Conservation (phyloP, 2,113 vertebrate species). For the Dicaeum eximium region DNA sequence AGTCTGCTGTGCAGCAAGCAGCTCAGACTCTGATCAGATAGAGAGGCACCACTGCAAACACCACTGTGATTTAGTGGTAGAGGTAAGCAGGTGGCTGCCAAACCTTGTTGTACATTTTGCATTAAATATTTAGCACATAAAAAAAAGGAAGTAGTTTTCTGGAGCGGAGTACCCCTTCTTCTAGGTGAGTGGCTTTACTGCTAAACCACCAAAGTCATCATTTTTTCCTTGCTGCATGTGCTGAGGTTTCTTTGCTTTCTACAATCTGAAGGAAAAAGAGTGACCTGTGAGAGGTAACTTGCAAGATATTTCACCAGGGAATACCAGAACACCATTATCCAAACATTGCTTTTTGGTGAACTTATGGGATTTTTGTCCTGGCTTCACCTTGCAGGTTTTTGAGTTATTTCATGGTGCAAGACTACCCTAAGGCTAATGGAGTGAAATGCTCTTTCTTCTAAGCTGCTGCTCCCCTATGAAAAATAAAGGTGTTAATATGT, state of each 20-base stretch:
- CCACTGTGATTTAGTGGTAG: not conserved
- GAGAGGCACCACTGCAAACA: not conserved
- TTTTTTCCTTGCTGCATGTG: not conserved
- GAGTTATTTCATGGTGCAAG: not conserved
- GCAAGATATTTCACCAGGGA: not conserved
- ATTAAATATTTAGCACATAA: constrained; percentile 36
- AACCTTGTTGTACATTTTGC: not conserved
- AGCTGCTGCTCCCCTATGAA: not conserved
- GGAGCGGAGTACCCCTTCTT: not conserved
- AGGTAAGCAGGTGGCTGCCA: not conserved
- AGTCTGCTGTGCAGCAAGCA: not conserved
- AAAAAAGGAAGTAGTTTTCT: constrained; percentile 26
- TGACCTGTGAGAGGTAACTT: not conserved
- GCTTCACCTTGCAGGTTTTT: not conserved
- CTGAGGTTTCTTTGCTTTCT: not conserved
- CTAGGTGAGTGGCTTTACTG: not conserved
- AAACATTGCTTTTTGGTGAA: not conserved
- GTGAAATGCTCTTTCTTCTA: not conserved
- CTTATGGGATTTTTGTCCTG: not conserved
- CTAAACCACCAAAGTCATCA: not conserved
- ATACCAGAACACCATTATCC: not conserved
- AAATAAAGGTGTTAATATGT: not conserved
- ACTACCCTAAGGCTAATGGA: not conserved
- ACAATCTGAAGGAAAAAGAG: not conserved
- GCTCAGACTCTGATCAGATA: not conserved